Evolutionary conservation across 2,888 invertebrate species (phyloP), one percentile per base, ranked within the genome.

Genomic region (Celastrina argiolus): DNA sequence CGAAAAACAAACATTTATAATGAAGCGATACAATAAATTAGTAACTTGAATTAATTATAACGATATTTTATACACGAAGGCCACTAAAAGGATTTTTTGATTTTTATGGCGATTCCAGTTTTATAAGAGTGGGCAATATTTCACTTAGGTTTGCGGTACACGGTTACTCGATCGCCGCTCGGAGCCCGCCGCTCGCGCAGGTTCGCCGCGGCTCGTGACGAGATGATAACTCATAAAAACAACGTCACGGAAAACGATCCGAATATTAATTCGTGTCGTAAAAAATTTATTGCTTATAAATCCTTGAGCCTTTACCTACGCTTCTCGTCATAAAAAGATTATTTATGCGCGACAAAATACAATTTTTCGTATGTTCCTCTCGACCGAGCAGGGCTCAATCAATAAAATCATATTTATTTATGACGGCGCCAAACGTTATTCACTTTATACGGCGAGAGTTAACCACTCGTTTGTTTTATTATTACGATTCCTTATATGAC

Each of bases 251-350:
- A 88, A 87, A 89, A 89, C 90, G 91, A 88, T 88, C 88, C 81
- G 91, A 90, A 91, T 91, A 91, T 91, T 90, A 91, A 91, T 91
- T 89, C 86, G 82, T 84, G 88, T 90, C 91, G 91, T 91, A 88
- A 91, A 91, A 91, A 87, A 91, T 91, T 91, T 90, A 91, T 89
- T 86, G 74, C 90, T 85, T 91, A 90, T 90, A 91, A 91, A 91
- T 91, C 91, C 91, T 91, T 91, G 89, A 88, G 87, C 87, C 87
- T 87, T 88, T 91, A 87, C 90, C 88, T 89, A 90, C 90, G 90
- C 86, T 86, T 86, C 87, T 84, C 88, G 86, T 90, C 90, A 91
- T 91, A 91, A 91, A 91, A 91, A 90, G 85, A 90, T 90, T 88
- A 91, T 91, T 91, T 91, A 91, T 90, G 89, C 82, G 81, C 80